phyloP scores from a whole-genome alignment of 2,888 invertebrate species.

The Euzophera pinguis region DNA sequence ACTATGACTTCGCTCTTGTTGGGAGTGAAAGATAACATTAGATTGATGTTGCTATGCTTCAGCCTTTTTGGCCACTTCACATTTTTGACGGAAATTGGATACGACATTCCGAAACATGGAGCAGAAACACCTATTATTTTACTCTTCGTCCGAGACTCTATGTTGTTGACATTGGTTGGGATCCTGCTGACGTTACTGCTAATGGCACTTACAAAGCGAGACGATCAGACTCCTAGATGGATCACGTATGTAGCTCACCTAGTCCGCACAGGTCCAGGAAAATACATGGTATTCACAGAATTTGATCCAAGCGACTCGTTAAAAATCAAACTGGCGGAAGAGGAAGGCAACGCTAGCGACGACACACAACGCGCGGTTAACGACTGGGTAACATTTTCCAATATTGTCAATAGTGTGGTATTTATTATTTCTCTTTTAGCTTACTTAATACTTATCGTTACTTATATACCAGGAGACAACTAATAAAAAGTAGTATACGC shows the following conservation, averaged over 20 bases:
- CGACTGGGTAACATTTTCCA: conserved; percentile 68
- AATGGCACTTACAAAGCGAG: conserved; percentile 49
- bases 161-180: conserved; percentile 55
- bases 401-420: conserved; percentile 54
- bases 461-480: conserved; percentile 55
- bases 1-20: conserved; percentile 80
- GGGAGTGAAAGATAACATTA: conserved; percentile 77
- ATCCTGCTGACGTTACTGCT: conserved; percentile 57
- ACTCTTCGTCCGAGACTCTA: conserved; percentile 65
- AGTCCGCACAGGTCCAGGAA: conserved; percentile 53
- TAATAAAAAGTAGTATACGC: conserved; percentile 15
- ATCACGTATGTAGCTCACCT: conserved; percentile 47
- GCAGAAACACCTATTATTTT: conserved; percentile 78
- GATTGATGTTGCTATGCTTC: conserved; percentile 76
- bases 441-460: conserved; percentile 53
- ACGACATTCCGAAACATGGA: conserved; percentile 81
- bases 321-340: conserved; percentile 46
- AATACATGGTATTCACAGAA: conserved; percentile 66
- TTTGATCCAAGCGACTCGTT: conserved; percentile 54
- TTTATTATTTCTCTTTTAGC: conserved; percentile 49
- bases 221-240: conserved; percentile 53
- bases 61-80: conserved; percentile 82
- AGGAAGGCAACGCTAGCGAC: conserved; percentile 31
- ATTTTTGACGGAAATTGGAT: conserved; percentile 80
- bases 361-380: conserved; percentile 28